A percentile compares a stretch with the other conserved stretches of the same genome.
phyloP scores from a whole-genome alignment of 1,140 invertebrate genomes.

The Drosophila rufa region DNA sequence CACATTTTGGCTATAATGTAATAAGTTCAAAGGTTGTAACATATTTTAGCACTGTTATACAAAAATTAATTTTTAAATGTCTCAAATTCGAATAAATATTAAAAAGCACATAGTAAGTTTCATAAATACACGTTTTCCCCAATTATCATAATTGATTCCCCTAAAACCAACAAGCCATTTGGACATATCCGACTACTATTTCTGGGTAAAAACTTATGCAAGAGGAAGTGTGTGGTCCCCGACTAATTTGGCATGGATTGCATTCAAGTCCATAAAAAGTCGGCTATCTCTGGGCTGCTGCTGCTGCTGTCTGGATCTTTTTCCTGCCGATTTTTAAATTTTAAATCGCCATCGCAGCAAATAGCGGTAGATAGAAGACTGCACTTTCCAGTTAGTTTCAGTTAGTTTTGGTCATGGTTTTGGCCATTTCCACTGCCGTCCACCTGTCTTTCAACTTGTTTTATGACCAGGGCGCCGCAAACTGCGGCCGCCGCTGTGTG shows the following conservation, averaged over 20 bases:
- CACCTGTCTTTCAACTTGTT: constrained; percentile 39
- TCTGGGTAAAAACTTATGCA: constrained; percentile 31
- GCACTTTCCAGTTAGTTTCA: constrained; percentile 25
- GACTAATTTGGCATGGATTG: constrained; percentile 32
- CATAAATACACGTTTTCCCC: too few relatives aligned
- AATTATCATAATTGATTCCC: constrained; percentile 15
- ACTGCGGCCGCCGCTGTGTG: constrained; percentile 10
- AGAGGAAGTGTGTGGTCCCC: constrained; percentile 23
- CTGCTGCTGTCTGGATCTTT: constrained; percentile 14
- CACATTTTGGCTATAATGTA: not conserved
- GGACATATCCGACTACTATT: constrained; percentile 12
- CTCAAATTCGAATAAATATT: too few relatives aligned
- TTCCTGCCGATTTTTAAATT: constrained; percentile 33
- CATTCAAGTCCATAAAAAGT: constrained; percentile 17
- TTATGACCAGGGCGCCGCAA: constrained; percentile 22
- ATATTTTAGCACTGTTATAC: too few relatives aligned
- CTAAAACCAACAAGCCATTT: constrained; percentile 3
- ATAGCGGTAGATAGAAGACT: constrained; percentile 7
- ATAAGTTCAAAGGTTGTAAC: too few relatives aligned
- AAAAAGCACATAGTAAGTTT: too few relatives aligned
- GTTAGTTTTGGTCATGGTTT: constrained; percentile 36
- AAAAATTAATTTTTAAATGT: too few relatives aligned
- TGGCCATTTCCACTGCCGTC: constrained; percentile 23
- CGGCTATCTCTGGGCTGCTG: too few relatives aligned
- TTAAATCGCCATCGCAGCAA: constrained; percentile 26